Evolutionary conservation across 2,113 vertebrate species (phyloP), one percentile per base, ranked within the genome.

Genomic region (cat (Felis catus)): DNA sequence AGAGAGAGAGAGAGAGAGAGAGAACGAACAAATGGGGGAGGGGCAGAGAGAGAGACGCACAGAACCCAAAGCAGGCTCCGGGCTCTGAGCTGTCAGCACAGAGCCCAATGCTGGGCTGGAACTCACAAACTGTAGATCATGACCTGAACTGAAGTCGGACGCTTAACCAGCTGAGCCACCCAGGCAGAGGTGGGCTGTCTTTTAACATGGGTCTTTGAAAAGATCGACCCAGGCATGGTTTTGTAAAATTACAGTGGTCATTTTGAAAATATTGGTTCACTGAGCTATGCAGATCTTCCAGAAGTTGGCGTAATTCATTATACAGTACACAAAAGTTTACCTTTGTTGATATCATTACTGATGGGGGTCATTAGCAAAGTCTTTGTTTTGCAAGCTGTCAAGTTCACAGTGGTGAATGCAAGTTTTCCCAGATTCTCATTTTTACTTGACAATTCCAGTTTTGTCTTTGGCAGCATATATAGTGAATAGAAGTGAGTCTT

Each of bases 231-330:
- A 36, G n/a, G 11, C 29, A n/a, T 16, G 31, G 23, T 63, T 95
- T 83, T 92, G 3, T 73, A 92, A 89, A 71, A 79, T 41, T 33
- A 61, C 39, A 48, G 14, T 63, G 61, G 29, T 58, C 29, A 27
- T 90, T 94, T 92, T 68, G 74, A 86, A 97, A 92, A 90, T 55
- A 80, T 1, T 55, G 27, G 27, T 19, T 96, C 18, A n/a, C 48
- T 55, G 68, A 79, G 15, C 66, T 53, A 33, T 51, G 11, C 15
- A 73, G 4, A 41, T 71, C 11, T 89, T 94, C 5, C n/a, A 91
- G 33, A 73, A 63, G 12, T 68, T 84, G 80, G 65, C 39, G 9
- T 63, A 19, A 41, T 82, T 97, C 11, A 25, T 48, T 82, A 51
- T 27, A 3, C 7, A 27, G 27, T 41, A 48, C 36, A 21, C 31